phyloP scores from a whole-genome alignment of 30 jellyfish, hydroid and myxozoan species.

The Aurelia sp. region DNA sequence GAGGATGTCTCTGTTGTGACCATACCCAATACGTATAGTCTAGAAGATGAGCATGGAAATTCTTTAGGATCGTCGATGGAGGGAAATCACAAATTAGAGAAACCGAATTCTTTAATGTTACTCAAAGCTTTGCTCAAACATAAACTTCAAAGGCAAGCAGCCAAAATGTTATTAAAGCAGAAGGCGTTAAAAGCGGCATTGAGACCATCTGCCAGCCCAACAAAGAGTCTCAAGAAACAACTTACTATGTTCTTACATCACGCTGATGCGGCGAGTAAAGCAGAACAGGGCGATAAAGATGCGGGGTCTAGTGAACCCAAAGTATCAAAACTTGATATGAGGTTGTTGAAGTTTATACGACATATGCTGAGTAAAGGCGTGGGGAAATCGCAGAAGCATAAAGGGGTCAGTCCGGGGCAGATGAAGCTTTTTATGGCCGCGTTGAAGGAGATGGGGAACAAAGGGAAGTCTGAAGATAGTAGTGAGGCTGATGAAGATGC shows the following conservation, averaged over 20 bases:
- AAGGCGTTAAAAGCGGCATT: conserved; percentile 28
- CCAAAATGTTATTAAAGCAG: conserved; percentile 33
- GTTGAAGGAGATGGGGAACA: conserved; percentile 29
- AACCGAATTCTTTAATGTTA: conserved; percentile 40
- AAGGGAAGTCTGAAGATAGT: conserved; percentile 4
- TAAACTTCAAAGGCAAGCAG: conserved; percentile 56
- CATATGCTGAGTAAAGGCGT: conserved; percentile 49
- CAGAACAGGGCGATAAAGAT: neutral
- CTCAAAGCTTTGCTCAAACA: conserved; percentile 47
- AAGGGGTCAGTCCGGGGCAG: conserved; percentile 31
- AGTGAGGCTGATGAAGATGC: neutral
- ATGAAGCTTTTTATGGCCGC: conserved; percentile 45
- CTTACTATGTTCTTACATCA: conserved; percentile 16
- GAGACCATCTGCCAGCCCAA: conserved; percentile 26
- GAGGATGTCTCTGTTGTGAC: conserved; percentile 87
- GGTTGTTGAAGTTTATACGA: conserved; percentile 52
- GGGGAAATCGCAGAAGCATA: conserved; percentile 15
- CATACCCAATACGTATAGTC: conserved; percentile 73
- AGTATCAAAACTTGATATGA: conserved; percentile 43
- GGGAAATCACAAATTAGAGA: conserved; percentile 44
- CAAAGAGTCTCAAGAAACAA: conserved; percentile 37
- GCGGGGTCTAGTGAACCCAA: conserved; percentile 1
- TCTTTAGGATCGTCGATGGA: conserved; percentile 38
- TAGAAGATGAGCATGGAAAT: conserved; percentile 96
- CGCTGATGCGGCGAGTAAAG: neutral